These are phyloP conservation scores for Xiphorhynchus erythropygius DNA, from an alignment of 2,797 vertebrate genomes.

Conservation along the genomic window DNA sequence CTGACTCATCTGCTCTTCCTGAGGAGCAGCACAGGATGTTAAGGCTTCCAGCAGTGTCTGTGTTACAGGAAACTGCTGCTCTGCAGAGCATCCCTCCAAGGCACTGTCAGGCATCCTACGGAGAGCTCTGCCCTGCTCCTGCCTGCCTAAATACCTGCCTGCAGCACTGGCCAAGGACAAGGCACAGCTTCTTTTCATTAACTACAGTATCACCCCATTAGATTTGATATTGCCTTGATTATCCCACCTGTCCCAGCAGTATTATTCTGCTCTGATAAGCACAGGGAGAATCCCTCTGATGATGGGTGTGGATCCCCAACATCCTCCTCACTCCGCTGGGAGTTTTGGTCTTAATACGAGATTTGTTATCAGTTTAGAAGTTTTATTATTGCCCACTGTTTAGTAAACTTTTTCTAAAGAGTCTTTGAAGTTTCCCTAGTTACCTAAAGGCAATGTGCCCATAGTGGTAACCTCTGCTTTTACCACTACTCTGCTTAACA, in stretches of 20 bases:
- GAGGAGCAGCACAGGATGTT: fast-evolving
- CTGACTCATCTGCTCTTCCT: not conserved
- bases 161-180: not conserved
- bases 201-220: not conserved
- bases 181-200: not conserved
- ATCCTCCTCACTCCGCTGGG: not conserved
- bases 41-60: fast-evolving
- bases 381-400: not conserved
- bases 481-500: not conserved
- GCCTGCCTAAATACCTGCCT: not conserved
- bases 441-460: fast-evolving
- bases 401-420: not conserved
- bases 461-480: not conserved
- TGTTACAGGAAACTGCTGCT: not conserved
- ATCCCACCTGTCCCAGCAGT: not conserved
- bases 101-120: fast-evolving
- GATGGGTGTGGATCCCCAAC: not conserved
- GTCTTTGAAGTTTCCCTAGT: not conserved
- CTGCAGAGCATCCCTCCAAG: fast-evolving
- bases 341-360: not conserved
- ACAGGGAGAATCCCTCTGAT: not conserved
- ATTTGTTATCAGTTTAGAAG: not conserved
- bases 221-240: not conserved
- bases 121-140: fast-evolving
- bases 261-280: not conserved